Base-by-base conservation (phyloP, 2,113 vertebrate species). In the Gasterosteus nipponicus region DNA sequence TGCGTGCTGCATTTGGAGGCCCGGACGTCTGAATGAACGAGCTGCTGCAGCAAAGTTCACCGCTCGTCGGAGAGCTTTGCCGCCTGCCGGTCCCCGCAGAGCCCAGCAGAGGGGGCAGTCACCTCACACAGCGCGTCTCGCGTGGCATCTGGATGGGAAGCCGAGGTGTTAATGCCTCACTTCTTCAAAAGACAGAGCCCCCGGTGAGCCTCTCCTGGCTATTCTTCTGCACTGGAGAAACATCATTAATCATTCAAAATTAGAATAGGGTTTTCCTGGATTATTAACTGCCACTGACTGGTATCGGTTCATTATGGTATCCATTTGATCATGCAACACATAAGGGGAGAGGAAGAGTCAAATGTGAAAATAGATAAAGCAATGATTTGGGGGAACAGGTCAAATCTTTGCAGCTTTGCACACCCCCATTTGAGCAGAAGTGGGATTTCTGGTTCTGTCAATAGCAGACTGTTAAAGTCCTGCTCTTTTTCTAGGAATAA, bases 21-120 rank as follows among this genome's bases (percentile, higher is more conserved):
- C 19, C 42, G 22, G 35, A 29, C 10, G 14, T n/a, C 19, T 18
- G n/a, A 77, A 22, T 16, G 31, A 77, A 56, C 9, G 16, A 42
- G 54, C 18, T 41, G 61, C 57, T 41, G 61, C 57, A 58, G 69
- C 63, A 14, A 5, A 57, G 66, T 49, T 58, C 67, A 47, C 35
- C 1, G 2, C n/a, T 72, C 56, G 33, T 63, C n/a, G 15, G 66
- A 29, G 56, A 79, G 29, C 14, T 69, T 44, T 54, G 19, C 7
- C 46, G 38, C 39, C 78, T 82, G 82, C 54, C 58, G 81, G 31
- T 87, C 72, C 79, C 66, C 3, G 47, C 61, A 41, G 63, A 59
- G 84, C 11, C 89, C 90, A 89, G 86, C 82, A 92, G 91, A 87
- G 90, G 91, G 91, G 67, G 91, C 86, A 81, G 82, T 88, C 82